Evolutionary conservation across 2,888 invertebrate species (phyloP).

Genomic region (Melanotus villosus): DNA sequence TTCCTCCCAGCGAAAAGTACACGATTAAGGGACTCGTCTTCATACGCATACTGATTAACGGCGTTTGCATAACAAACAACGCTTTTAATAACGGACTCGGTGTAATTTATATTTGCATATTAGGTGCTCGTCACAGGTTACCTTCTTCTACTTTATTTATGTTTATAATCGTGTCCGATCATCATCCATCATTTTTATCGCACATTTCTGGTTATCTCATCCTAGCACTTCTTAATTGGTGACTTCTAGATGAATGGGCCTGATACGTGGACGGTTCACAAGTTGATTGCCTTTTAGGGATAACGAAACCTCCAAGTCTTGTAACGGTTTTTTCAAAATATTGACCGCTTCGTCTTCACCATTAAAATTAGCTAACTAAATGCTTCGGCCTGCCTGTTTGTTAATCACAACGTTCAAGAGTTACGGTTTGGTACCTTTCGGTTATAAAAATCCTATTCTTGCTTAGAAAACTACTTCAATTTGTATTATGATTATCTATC

Average conservation of each 20-base stretch:
- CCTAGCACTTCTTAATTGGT: conserved; percentile 7
- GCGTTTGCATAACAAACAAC: conserved; percentile 2
- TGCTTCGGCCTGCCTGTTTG: too few species aligned
- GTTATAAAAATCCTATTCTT: too few species aligned
- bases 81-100: background rate
- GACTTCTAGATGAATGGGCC: conserved; percentile 12
- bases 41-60: background rate
- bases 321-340: conserved; percentile 20
- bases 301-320: background rate
- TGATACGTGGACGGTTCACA: background rate
- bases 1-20: too few species aligned
- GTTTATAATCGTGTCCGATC: background rate
- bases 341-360: background rate
- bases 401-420: too few species aligned
- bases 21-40: background rate
- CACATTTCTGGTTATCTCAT: background rate
- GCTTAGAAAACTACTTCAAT: too few species aligned
- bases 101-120: background rate
- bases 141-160: background rate
- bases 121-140: background rate
- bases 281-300: conserved; percentile 12
- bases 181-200: conserved; percentile 18
- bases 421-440: too few species aligned
- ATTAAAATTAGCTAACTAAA: background rate
- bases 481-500: too few species aligned